A percentile compares a stretch with the other conserved stretches of the same genome.
Conservation (phyloP, 2,113 vertebrate genomes). For the Calyptommatus sinebrachiatus region DNA sequence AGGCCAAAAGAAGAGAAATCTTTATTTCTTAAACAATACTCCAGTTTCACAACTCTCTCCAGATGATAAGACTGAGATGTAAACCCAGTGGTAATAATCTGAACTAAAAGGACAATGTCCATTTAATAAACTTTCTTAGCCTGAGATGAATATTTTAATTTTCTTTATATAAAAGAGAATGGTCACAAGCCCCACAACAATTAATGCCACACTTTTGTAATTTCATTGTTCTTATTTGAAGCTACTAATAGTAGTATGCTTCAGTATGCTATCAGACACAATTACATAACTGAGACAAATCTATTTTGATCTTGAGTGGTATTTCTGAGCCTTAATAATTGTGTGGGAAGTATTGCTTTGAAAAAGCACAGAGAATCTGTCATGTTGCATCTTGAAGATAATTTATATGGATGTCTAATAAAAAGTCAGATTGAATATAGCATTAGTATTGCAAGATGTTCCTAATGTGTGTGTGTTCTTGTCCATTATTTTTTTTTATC, state of each 20-base stretch:
- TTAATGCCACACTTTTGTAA: background rate
- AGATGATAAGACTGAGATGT: background rate
- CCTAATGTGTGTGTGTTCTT: too few relatives aligned
- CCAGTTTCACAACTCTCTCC: background rate
- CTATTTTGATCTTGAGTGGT: background rate
- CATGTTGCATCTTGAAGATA: too few relatives aligned
- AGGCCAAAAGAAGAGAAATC: slow-evolving; percentile 14
- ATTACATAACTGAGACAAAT: background rate
- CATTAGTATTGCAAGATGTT: too few relatives aligned
- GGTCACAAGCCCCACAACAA: background rate
- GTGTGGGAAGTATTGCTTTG: background rate
- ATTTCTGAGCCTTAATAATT: background rate
- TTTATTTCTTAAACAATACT: background rate
- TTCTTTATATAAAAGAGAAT: background rate
- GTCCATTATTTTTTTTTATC: too few relatives aligned
- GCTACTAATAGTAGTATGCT: background rate
- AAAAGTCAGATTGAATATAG: too few relatives aligned
- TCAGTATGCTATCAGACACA: background rate
- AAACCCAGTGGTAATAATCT: background rate
- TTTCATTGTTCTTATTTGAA: background rate
- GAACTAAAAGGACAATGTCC: background rate
- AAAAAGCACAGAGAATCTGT: too few relatives aligned
- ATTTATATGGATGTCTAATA: too few relatives aligned
- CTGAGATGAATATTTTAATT: background rate
- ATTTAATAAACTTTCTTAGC: background rate